Percentiles rank a stretch among this genome's conserved stretches.
These are phyloP conservation scores for Lagopus muta DNA, from an alignment of 2,113 vertebrate species.

Conservation along the genomic window DNA sequence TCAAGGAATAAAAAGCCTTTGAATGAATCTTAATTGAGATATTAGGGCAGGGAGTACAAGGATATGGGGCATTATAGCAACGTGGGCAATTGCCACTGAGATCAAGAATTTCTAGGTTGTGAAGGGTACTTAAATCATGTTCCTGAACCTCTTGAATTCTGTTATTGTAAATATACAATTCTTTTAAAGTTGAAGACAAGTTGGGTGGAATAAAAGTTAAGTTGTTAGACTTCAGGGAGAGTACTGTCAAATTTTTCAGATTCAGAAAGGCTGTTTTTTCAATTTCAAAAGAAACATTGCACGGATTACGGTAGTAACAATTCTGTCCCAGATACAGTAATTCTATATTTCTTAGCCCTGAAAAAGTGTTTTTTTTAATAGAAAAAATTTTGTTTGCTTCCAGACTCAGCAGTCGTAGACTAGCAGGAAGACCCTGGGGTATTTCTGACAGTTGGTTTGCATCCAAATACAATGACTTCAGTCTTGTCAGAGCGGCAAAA, in stretches of 20 bases:
- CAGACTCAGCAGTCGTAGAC: constrained; percentile 87
- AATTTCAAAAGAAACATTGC: constrained; percentile 86
- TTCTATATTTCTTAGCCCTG: constrained; percentile 83
- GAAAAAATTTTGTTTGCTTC: constrained; percentile 89
- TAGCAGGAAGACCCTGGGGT: constrained; percentile 84
- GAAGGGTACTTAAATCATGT: constrained; percentile 84
- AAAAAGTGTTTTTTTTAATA: constrained; percentile 82
- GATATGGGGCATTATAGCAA: constrained; percentile 91
- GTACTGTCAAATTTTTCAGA: constrained; percentile 82
- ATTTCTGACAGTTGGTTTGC: constrained; percentile 89
- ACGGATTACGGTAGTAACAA: constrained; percentile 94
- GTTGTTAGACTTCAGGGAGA: constrained; percentile 93
- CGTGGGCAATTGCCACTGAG: constrained; percentile 95
- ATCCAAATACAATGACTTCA: constrained; percentile 90
- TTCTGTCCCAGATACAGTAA: constrained; percentile 91
- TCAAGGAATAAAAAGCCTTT: constrained; percentile 82
- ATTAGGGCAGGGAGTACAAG: constrained; percentile 86
- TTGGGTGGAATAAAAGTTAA: constrained; percentile 83
- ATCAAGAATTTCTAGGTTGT: constrained; percentile 88
- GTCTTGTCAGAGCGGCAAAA: constrained; percentile 79
- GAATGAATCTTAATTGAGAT: constrained; percentile 78
- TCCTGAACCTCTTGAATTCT: constrained; percentile 79
- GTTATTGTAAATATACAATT: constrained; percentile 93
- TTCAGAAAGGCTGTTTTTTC: constrained; percentile 83
- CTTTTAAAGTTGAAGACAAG: constrained; percentile 83